A percentile compares a stretch with the other conserved stretches of the same genome.
Evolutionary conservation across 2,888 invertebrate species (phyloP).

Genomic region (Drosophila glabriapex): DNA sequence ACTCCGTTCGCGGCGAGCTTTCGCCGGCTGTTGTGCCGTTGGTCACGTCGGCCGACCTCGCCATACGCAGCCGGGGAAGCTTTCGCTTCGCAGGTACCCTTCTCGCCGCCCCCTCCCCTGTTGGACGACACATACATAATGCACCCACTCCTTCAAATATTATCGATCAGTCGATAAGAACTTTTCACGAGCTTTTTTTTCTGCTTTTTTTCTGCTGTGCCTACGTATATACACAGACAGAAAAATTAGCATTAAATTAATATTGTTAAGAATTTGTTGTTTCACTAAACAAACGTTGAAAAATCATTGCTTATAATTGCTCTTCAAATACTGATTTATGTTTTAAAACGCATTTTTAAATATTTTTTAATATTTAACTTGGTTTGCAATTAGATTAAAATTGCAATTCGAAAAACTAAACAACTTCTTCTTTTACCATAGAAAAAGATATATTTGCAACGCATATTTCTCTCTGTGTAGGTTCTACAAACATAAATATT

Average conservation of each 20-base stretch:
- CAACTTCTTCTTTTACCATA: neutral
- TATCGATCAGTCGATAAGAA: constrained; percentile 74
- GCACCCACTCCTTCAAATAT: constrained; percentile 63
- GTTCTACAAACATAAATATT: constrained; percentile 1
- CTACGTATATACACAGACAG: neutral
- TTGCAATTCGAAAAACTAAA: neutral
- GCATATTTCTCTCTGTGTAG: constrained; percentile 1
- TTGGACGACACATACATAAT: neutral
- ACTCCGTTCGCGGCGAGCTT: constrained; percentile 51
- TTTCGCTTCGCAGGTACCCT: constrained; percentile 9
- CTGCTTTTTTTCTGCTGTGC: neutral
- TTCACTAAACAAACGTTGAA: neutral
- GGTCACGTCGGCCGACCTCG: constrained; percentile 68
- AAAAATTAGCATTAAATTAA: neutral
- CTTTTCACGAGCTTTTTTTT: constrained; percentile 36
- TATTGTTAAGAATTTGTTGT: neutral
- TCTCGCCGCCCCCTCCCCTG: neutral
- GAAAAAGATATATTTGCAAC: neutral
- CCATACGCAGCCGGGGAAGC: constrained; percentile 16
- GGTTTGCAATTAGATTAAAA: neutral
- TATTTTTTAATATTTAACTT: too few relatives aligned
- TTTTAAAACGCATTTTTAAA: too few relatives aligned
- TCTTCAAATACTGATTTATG: too few relatives aligned
- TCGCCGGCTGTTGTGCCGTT: constrained; percentile 56
- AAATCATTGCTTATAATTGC: neutral